Evolutionary conservation across 2,113 vertebrate species (phyloP).

Genomic region (Xenopus laevis): DNA sequence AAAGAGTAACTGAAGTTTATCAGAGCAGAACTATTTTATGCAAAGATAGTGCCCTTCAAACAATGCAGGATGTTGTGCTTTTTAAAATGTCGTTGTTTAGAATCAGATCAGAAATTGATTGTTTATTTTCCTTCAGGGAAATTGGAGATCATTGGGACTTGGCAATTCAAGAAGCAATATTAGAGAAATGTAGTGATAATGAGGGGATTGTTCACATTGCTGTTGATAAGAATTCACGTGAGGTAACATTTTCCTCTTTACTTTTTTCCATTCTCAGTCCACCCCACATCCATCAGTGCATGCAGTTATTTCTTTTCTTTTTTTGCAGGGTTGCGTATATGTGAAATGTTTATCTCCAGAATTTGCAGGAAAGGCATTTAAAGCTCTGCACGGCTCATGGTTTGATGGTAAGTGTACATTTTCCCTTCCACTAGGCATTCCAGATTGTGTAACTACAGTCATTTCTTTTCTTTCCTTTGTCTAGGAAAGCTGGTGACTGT

Average conservation of each 20-base stretch:
- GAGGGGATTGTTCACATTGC: constrained; percentile 97
- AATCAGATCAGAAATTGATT: not conserved
- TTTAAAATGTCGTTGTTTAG: too few species aligned
- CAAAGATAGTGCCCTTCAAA: too few species aligned
- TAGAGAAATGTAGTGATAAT: constrained; percentile 98
- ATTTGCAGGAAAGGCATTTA: constrained; percentile 97
- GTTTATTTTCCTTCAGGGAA: constrained; percentile 73
- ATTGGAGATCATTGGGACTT: constrained; percentile 96
- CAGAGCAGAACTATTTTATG: too few species aligned
- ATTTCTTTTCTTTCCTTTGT: constrained; percentile 24
- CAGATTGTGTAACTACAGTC: constrained; percentile 44
- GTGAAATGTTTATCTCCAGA: constrained; percentile 97
- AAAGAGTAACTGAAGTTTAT: too few species aligned
- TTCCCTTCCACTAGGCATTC: not conserved
- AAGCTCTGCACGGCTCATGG: constrained; percentile 97
- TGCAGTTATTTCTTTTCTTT: constrained; percentile 41
- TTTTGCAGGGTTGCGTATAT: constrained; percentile 88
- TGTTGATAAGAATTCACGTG: constrained; percentile 94
- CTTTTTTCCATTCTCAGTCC: constrained; percentile 2
- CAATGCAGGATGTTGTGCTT: too few species aligned
- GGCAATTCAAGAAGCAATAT: constrained; percentile 95
- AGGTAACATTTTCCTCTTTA: constrained; percentile 67
- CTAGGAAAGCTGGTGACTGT: constrained; percentile 97
- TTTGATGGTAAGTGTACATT: constrained; percentile 81
- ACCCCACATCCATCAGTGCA: not conserved